These are phyloP conservation scores for Oxyscelio sp. DNA, from an alignment of 2,888 invertebrate species.

Conservation along the genomic window DNA sequence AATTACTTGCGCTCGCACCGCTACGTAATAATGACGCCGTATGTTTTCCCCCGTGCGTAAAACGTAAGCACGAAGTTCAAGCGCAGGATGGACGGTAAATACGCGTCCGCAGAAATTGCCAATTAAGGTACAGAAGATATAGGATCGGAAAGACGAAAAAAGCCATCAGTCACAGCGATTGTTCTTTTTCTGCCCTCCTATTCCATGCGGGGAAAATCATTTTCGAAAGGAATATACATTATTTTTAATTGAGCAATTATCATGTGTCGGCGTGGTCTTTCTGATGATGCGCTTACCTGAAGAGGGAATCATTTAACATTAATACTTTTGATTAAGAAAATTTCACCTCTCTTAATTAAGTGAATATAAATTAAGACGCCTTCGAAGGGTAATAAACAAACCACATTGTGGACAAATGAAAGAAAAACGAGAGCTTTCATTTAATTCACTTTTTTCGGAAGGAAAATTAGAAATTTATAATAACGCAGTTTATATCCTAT, in stretches of 20 bases:
- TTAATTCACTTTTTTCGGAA: too few relatives aligned
- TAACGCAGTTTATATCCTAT: too few relatives aligned
- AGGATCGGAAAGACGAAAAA: constrained; percentile 69
- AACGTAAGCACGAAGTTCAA: constrained; percentile 75
- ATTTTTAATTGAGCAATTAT: constrained; percentile 59
- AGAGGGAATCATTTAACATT: not conserved
- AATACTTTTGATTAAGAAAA: not conserved
- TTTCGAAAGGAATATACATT: constrained; percentile 53
- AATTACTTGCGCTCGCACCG: constrained; percentile 79
- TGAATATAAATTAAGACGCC: too few relatives aligned
- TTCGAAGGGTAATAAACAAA: too few relatives aligned
- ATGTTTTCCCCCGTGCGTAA: constrained; percentile 75
- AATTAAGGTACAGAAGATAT: constrained; percentile 68
- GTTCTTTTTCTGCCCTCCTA: constrained; percentile 46
- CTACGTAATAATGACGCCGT: constrained; percentile 74
- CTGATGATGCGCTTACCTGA: constrained; percentile 8
- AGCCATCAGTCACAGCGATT: constrained; percentile 50
- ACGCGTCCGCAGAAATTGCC: constrained; percentile 71
- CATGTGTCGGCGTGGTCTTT: constrained; percentile 5
- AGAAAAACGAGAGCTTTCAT: too few relatives aligned
- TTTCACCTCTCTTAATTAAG: too few relatives aligned
- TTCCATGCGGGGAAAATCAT: constrained; percentile 40
- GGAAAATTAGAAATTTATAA: too few relatives aligned
- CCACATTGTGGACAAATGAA: too few relatives aligned
- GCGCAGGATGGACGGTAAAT: constrained; percentile 65